A percentile compares a stretch with the other conserved stretches of the same genome.
Evolutionary conservation across 2,888 invertebrate species (phyloP).

Genomic region (Hoplodrina blanda): DNA sequence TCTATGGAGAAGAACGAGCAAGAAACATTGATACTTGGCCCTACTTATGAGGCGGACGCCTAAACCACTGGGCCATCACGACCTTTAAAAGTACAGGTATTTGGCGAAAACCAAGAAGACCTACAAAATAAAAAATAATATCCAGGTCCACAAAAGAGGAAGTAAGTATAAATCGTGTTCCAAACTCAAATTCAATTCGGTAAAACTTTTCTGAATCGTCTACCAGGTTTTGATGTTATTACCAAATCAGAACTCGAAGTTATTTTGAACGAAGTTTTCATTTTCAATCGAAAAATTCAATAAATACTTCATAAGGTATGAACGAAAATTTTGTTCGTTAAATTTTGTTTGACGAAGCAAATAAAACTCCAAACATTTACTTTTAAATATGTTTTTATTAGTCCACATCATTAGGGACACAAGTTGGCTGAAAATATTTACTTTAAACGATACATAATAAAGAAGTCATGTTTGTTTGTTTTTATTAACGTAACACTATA

Average conservation of each 20-base stretch:
- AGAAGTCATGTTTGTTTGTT: too few relatives aligned
- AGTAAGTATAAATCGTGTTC: constrained; percentile 15
- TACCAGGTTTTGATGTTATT: constrained; percentile 13
- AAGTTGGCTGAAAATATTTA: too few relatives aligned
- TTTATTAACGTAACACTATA: too few relatives aligned
- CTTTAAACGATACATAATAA: too few relatives aligned
- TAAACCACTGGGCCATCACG: too few relatives aligned
- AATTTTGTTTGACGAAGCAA: constrained; percentile 20
- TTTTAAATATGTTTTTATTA: constrained; percentile 18
- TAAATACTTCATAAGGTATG: constrained; percentile 41
- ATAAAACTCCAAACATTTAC: constrained; percentile 23
- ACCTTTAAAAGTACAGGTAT: too few relatives aligned
- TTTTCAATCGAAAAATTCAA: constrained; percentile 27
- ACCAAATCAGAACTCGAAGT: constrained; percentile 12
- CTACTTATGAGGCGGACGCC: too few relatives aligned
- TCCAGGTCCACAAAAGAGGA: neutral
- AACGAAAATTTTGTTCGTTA: neutral
- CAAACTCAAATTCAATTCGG: constrained; percentile 37
- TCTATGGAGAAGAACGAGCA: too few relatives aligned
- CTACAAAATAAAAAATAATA: too few relatives aligned
- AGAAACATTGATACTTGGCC: too few relatives aligned
- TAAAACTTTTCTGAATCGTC: constrained; percentile 43
- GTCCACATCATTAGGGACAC: constrained; percentile 8
- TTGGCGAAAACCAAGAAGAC: too few relatives aligned
- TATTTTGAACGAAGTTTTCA: constrained; percentile 7